phyloP scores from a whole-genome alignment of 2,888 invertebrate genomes.

The Pedicia rivosa region DNA sequence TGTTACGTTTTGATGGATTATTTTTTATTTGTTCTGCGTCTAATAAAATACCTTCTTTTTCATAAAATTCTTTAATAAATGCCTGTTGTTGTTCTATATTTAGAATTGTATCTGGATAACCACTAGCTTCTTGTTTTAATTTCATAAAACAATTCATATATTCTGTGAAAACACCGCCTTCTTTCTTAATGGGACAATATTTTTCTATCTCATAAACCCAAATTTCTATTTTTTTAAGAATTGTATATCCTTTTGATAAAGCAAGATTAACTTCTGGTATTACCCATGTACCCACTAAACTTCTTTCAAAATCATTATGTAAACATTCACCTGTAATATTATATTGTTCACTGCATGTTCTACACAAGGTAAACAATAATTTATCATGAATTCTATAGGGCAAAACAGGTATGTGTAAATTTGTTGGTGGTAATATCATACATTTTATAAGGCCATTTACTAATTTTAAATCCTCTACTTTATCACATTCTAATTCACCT shows the following conservation, averaged over 20 bases:
- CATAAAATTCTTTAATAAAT: conserved; percentile 14
- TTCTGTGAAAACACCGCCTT: conserved; percentile 14
- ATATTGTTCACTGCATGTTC: conserved; percentile 9
- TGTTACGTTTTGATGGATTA: conserved; percentile 15
- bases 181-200: conserved; percentile 9
- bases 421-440: no score
- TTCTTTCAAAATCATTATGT: conserved; percentile 13
- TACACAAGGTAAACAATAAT: conserved; percentile 16
- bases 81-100: conserved; percentile 10
- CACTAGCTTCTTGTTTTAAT: conserved; percentile 16
- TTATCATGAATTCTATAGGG: conserved; percentile 15
- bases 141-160: conserved; percentile 18
- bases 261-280: conserved; percentile 19
- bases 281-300: conserved; percentile 18
- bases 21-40: conserved; percentile 12
- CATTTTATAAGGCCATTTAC: no score
- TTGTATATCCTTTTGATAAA: conserved; percentile 15
- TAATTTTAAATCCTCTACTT: no score
- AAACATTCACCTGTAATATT: conserved; percentile 9
- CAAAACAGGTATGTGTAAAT: conserved; percentile 18
- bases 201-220: conserved; percentile 17
- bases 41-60: conserved; percentile 14
- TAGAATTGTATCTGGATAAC: conserved; percentile 13
- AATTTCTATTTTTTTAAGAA: conserved; percentile 16
- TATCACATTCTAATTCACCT: no score